These are phyloP conservation scores for Lasioglossum calceatum DNA, from an alignment of 2,888 invertebrate genomes.

Conservation along the genomic window DNA sequence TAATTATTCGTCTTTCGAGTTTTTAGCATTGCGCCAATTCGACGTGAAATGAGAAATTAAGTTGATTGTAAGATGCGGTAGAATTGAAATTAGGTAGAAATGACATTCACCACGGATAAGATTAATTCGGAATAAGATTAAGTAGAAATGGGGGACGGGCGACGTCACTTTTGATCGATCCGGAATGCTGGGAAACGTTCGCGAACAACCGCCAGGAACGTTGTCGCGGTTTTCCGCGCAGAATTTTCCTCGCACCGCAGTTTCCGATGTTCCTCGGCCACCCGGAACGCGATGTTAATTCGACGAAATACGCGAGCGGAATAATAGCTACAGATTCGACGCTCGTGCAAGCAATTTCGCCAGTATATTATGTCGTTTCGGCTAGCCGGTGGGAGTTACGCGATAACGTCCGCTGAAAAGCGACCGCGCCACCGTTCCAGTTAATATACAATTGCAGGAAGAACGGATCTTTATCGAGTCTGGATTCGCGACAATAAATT, in stretches of 20 bases:
- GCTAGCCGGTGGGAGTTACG: conserved; percentile 15
- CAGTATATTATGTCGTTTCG: conserved; percentile 21
- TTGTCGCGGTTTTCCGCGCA: neutral
- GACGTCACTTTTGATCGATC: neutral
- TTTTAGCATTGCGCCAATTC: neutral
- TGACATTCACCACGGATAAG: too few species aligned
- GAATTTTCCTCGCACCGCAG: neutral
- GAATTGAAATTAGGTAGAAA: too few species aligned
- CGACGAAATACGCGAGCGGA: conserved; percentile 10
- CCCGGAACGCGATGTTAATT: conserved; percentile 1
- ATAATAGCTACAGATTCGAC: conserved; percentile 18
- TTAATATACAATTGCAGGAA: conserved; percentile 18
- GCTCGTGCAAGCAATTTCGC: conserved; percentile 14
- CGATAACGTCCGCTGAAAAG: conserved; percentile 16
- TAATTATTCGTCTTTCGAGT: neutral
- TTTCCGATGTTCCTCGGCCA: neutral
- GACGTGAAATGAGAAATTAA: neutral
- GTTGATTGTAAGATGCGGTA: too few species aligned
- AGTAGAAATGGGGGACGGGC: neutral
- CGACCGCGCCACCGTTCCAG: neutral
- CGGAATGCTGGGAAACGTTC: neutral
- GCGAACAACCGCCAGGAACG: neutral
- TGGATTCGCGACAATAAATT: conserved; percentile 23
- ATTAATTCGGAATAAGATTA: neutral
- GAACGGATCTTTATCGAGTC: neutral